phyloP scores from a whole-genome alignment of 2,888 invertebrate species.

The Clistopyga incitator region DNA sequence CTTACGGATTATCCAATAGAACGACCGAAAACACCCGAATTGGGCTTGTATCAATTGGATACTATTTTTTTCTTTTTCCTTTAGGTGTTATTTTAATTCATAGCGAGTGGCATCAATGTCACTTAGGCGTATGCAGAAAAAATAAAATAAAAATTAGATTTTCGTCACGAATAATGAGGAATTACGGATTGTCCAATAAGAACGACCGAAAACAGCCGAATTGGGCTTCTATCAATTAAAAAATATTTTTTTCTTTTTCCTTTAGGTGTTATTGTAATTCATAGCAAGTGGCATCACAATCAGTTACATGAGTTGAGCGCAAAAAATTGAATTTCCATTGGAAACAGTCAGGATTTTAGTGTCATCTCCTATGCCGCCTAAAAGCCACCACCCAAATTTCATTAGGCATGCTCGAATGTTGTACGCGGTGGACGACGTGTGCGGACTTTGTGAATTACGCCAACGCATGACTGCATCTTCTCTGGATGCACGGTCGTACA shows the following conservation, averaged over 20 bases:
- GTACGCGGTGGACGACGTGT: conserved; percentile 34
- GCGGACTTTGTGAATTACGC: conserved; percentile 43
- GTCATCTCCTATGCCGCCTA: not conserved
- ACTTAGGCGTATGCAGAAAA: not conserved
- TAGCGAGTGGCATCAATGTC: too few relatives aligned
- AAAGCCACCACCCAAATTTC: not conserved
- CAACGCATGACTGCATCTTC: conserved; percentile 29
- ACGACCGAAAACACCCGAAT: too few relatives aligned
- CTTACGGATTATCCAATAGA: too few relatives aligned
- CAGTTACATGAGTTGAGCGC: not conserved
- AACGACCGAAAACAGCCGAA: too few relatives aligned
- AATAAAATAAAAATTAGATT: not conserved
- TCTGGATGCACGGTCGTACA: conserved; percentile 61
- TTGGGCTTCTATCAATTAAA: too few relatives aligned
- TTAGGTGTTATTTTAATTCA: too few relatives aligned
- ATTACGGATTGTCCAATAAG: too few relatives aligned
- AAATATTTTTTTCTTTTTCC: too few relatives aligned
- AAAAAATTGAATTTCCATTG: not conserved
- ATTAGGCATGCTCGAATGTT: conserved; percentile 43
- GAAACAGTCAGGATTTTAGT: not conserved
- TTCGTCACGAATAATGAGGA: not conserved
- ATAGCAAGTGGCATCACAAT: too few relatives aligned
- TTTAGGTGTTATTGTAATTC: too few relatives aligned
- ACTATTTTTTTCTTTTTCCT: too few relatives aligned
- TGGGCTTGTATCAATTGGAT: too few relatives aligned